These are phyloP conservation scores for Kryptopterus vitreolus DNA, from an alignment of 2,797 vertebrate species.

Conservation along the genomic window DNA sequence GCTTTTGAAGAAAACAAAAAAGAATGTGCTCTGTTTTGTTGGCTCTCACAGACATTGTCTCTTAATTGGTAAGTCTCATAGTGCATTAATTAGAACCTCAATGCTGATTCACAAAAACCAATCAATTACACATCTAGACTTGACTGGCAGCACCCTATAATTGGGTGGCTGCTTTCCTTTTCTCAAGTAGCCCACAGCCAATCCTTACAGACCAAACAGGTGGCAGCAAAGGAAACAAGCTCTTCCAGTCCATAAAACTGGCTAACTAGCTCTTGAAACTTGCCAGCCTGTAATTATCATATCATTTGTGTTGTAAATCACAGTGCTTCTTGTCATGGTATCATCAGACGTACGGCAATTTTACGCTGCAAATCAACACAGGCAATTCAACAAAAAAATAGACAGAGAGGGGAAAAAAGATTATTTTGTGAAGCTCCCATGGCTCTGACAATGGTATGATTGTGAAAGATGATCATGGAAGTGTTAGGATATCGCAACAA, in stretches of 20 bases:
- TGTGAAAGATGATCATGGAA: conserved; percentile 2
- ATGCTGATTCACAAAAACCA: conserved; percentile 66
- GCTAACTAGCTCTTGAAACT: conserved; percentile 61
- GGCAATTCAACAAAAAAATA: conserved; percentile 49
- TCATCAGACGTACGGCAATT: conserved; percentile 57
- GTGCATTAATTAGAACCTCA: conserved; percentile 65
- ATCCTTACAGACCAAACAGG: conserved; percentile 66
- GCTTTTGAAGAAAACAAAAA: conserved; percentile 27
- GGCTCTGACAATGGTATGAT: conserved; percentile 3
- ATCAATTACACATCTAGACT: conserved; percentile 61
- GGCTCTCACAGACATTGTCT: conserved; percentile 37
- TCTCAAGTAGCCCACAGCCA: conserved; percentile 63
- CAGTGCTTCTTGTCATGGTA: conserved; percentile 62
- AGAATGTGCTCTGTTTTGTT: conserved; percentile 45
- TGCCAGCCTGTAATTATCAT: conserved; percentile 70
- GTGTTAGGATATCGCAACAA: neutral
- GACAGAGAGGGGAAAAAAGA: conserved; percentile 1
- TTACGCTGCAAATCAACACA: conserved; percentile 56
- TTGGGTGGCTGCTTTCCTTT: conserved; percentile 58
- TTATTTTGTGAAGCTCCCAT: conserved; percentile 15
- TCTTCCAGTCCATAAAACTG: conserved; percentile 71
- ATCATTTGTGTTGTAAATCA: conserved; percentile 72
- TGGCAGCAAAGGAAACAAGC: conserved; percentile 70
- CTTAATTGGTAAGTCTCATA: conserved; percentile 60
- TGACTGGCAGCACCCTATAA: conserved; percentile 61